These are phyloP conservation scores for Lithophane ornitopus DNA, from an alignment of 2,888 invertebrate genomes.

Conservation along the genomic window DNA sequence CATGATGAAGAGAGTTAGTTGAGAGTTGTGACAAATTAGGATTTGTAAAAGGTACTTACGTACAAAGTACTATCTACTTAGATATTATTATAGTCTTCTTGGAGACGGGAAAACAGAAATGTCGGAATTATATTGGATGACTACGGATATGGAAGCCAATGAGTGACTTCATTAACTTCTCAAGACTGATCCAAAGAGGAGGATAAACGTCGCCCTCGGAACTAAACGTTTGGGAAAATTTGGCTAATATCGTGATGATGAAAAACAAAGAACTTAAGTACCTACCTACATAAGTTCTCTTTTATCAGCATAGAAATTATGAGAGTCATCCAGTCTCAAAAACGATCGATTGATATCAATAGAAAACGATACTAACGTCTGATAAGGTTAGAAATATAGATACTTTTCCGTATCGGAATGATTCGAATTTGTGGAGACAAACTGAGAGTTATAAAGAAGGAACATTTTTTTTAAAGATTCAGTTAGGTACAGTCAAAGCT, in stretches of 20 bases:
- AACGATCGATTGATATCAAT: conserved; percentile 14
- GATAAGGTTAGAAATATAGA: conserved; percentile 11
- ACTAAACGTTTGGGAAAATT: neutral
- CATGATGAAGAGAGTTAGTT: neutral
- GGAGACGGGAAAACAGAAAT: neutral
- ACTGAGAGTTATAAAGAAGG: neutral
- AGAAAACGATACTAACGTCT: conserved; percentile 17
- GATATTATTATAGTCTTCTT: neutral
- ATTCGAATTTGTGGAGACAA: conserved; percentile 2
- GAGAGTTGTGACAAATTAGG: neutral
- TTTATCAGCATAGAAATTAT: conserved; percentile 24
- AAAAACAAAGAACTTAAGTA: conserved; percentile 15
- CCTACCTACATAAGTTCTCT: neutral
- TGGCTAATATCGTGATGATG: conserved; percentile 1
- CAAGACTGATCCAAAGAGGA: neutral
- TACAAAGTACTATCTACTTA: too few relatives aligned
- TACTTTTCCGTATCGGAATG: conserved; percentile 9
- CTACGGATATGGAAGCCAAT: neutral
- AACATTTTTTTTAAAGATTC: neutral
- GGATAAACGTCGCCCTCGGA: neutral
- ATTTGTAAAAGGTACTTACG: neutral
- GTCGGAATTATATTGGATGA: neutral
- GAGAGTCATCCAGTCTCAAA: conserved; percentile 26
- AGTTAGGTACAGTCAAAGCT: neutral
- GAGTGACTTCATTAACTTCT: neutral